A percentile compares a stretch with the other conserved stretches of the same genome.
Conservation (phyloP, 2,113 vertebrate species). For the Dolichallabes microphthalmus region DNA sequence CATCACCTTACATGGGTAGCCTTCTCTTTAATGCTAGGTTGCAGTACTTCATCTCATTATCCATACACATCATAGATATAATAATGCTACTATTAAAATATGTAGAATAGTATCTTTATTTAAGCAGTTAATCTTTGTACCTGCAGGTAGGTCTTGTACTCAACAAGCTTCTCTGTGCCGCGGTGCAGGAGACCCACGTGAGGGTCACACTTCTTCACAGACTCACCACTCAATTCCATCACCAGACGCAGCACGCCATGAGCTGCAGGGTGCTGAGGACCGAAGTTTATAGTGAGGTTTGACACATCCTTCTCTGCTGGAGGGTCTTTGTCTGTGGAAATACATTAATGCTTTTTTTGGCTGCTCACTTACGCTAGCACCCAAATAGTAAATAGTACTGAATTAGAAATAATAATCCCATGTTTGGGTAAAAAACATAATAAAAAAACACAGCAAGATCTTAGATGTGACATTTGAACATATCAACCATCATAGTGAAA, state of each 20-base stretch:
- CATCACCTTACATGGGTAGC: background rate
- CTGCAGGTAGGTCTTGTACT: slow-evolving; percentile 95
- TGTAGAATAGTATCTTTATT: background rate
- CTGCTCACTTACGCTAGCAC: too few relatives aligned
- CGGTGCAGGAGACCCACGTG: slow-evolving; percentile 91
- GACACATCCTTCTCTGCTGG: slow-evolving; percentile 75
- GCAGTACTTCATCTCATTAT: background rate
- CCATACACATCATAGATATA: background rate
- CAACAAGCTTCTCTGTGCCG: slow-evolving; percentile 92
- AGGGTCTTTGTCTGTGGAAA: slow-evolving; percentile 80
- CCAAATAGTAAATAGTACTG: too few relatives aligned
- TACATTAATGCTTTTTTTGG: background rate
- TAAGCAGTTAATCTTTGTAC: slow-evolving; percentile 57
- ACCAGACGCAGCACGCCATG: slow-evolving; percentile 91
- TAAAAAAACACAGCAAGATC: background rate
- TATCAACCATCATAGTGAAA: background rate
- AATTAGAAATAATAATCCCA: background rate
- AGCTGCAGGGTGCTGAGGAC: slow-evolving; percentile 93
- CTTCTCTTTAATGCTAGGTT: background rate
- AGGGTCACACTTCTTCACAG: slow-evolving; percentile 88
- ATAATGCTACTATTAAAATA: background rate
- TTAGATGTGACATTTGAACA: background rate
- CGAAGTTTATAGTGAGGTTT: slow-evolving; percentile 90
- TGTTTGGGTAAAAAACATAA: background rate
- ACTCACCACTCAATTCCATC: slow-evolving; percentile 92